phyloP scores from a whole-genome alignment of 2,888 invertebrate genomes.

The Chrysolina haemoptera region DNA sequence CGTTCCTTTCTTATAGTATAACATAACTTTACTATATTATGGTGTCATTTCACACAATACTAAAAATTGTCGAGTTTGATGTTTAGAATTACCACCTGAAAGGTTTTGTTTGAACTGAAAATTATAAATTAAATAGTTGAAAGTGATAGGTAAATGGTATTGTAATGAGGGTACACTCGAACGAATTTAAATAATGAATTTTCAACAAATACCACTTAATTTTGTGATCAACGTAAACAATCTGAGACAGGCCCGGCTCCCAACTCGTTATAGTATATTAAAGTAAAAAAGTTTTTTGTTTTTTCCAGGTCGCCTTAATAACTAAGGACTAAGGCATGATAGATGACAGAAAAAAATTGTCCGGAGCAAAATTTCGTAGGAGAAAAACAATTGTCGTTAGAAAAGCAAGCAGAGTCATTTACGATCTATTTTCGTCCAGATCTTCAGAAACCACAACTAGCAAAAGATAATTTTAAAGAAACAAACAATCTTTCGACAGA shows the following conservation, averaged over 20 bases:
- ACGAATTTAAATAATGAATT: slow-evolving; percentile 2
- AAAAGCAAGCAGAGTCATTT: slow-evolving; percentile 15
- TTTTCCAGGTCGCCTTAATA: slow-evolving; percentile 15
- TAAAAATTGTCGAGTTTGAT: too few relatives aligned
- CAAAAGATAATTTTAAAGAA: too few relatives aligned
- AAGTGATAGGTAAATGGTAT: slow-evolving; percentile 7
- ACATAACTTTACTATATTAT: not conserved
- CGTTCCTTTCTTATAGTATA: slow-evolving; percentile 11
- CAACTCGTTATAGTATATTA: too few relatives aligned
- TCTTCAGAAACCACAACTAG: not conserved
- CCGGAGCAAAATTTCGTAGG: slow-evolving; percentile 3
- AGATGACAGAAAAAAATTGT: slow-evolving; percentile 13
- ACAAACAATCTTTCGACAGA: too few relatives aligned
- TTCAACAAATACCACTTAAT: slow-evolving; percentile 12
- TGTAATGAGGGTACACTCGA: slow-evolving; percentile 10
- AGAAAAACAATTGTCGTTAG: slow-evolving; percentile 2
- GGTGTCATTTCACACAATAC: too few relatives aligned
- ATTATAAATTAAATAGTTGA: not conserved
- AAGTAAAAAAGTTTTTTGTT: slow-evolving; percentile 1
- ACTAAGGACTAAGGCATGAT: not conserved
- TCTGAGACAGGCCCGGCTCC: slow-evolving; percentile 19
- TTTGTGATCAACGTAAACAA: slow-evolving; percentile 8
- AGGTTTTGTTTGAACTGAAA: not conserved
- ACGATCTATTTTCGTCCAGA: slow-evolving; percentile 3
- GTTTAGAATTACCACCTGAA: not conserved